Evolutionary conservation across 2,113 vertebrate species (phyloP), one percentile per base, ranked within the genome.

Genomic region (Oreochromis aureus): DNA sequence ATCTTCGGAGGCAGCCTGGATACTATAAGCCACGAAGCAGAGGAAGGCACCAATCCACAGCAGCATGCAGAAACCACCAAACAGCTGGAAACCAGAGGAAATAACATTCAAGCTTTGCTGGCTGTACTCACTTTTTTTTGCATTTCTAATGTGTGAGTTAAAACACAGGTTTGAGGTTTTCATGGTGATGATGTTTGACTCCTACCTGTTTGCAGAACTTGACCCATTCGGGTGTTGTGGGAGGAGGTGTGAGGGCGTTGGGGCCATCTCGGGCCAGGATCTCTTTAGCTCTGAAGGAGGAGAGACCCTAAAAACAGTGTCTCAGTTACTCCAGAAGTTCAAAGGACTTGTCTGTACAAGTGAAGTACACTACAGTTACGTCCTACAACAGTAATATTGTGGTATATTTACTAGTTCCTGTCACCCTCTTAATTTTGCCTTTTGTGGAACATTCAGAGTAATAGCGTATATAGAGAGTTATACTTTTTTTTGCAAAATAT

Each of bases 41-140:
- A 99, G 97, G 78, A 99, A 51, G 2, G 99, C 98, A 36, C 99
- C 99, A 3, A 98, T 99, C 99, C 99, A 99, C 90, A 99, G 95
- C 32, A 99, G 92, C n/a, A 98, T 98, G 0, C 98, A 99, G 95
- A 99, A 99, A 0, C 99, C 99, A 15, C 99, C 98, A 1, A 99
- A 99, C 16, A 99, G 96, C 95, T 99, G 86, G 3, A 61, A 48
- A 87, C 44, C 30, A 53, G 2, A 5, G 1, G 1, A 61, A 48
- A 69, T 22, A 51, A 79, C 41, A 61, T 4, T 78, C 2, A 34
- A 27, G 5, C 19, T 11, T 84, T 30, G 5, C 8, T 6, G 2
- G 2, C 22, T 66, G 13, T 2, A 32, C 58, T 12, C 4, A 1
- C 1, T 41, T 88, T 86, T 91, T 39, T 34, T 80, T 24, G 30